Evolutionary conservation across 2,113 vertebrate species (phyloP).

Genomic region (Anser brachyrhynchus): DNA sequence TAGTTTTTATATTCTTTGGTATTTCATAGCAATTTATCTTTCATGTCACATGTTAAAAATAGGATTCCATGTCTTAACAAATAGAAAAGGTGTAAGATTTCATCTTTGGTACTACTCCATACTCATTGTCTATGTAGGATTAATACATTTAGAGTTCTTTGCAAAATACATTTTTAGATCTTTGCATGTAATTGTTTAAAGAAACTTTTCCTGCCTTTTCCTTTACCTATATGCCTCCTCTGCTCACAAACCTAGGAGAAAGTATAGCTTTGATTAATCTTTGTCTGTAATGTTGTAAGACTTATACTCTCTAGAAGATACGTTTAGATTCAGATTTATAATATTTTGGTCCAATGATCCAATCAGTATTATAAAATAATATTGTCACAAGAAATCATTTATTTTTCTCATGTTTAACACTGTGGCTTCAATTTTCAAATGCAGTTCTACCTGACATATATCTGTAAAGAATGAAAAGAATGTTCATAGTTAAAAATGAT

Average conservation of each 20-base stretch:
- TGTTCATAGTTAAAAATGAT: background rate
- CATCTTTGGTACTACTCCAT: background rate
- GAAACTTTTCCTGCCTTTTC: background rate
- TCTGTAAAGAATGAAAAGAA: background rate
- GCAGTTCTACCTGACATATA: background rate
- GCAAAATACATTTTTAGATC: background rate
- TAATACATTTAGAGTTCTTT: constrained; percentile 17
- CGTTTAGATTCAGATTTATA: background rate
- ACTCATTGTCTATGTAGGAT: background rate
- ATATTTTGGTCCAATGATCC: background rate
- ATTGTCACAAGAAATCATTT: background rate
- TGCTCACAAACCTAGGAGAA: background rate
- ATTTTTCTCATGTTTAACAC: background rate
- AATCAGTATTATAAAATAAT: background rate
- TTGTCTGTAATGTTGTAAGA: background rate
- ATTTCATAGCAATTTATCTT: constrained; percentile 38
- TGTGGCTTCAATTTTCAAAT: background rate
- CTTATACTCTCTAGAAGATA: background rate
- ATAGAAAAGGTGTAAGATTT: constrained; percentile 28
- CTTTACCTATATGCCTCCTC: background rate
- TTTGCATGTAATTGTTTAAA: constrained; percentile 43
- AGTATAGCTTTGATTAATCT: background rate
- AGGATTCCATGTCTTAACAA: background rate
- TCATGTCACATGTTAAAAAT: background rate
- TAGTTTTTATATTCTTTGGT: constrained; percentile 29